Conservation (phyloP, 2,888 invertebrate species). For the Xestia c-nigrum region DNA sequence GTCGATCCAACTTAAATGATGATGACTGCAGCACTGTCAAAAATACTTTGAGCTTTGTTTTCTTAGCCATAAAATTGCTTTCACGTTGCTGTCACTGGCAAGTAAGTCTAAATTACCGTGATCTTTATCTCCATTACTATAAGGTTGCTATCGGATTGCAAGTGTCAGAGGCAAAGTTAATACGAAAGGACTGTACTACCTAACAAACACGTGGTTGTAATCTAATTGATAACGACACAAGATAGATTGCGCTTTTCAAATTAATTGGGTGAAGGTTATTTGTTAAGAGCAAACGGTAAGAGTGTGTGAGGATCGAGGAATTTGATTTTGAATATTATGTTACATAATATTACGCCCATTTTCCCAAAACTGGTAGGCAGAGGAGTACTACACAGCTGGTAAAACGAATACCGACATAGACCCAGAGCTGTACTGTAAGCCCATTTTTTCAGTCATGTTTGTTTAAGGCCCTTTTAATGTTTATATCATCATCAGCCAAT, state of each 20-base stretch:
- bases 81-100: background rate
- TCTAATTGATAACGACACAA: slow-evolving; percentile 54
- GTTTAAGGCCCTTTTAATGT: background rate
- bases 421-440: background rate
- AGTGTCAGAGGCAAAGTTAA: background rate
- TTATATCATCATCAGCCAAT: too few species aligned
- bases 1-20: background rate
- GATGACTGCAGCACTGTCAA: background rate
- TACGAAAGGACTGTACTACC: background rate
- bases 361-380: background rate
- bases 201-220: slow-evolving; percentile 31
- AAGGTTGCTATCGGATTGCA: background rate
- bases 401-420: background rate
- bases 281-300: background rate
- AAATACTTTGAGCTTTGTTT: background rate
- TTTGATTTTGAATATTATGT: background rate
- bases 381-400: background rate
- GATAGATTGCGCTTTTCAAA: slow-evolving; percentile 48
- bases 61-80: background rate
- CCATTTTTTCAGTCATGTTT: background rate
- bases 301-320: background rate
- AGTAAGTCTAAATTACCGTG: background rate
- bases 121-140: background rate
- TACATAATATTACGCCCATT: background rate
- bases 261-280: slow-evolving; percentile 29